These are phyloP conservation scores for Pyralis farinalis DNA, from an alignment of 2,888 invertebrate species.

Conservation along the genomic window DNA sequence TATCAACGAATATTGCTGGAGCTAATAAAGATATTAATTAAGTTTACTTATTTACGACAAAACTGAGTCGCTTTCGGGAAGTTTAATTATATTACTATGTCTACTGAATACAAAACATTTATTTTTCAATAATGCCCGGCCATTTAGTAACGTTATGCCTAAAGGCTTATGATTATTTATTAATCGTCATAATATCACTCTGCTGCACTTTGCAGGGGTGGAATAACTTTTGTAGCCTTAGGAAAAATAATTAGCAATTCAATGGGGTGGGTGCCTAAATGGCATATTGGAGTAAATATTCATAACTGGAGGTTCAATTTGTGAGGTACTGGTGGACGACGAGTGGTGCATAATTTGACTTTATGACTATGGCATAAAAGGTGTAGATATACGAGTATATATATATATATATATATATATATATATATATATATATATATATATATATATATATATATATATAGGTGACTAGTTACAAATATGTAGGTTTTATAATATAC, in stretches of 20 bases:
- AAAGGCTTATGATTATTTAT: constrained; percentile 42
- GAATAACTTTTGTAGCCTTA: constrained; percentile 29
- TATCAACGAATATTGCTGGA: constrained; percentile 46
- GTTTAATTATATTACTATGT: constrained; percentile 38
- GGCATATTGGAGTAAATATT: constrained; percentile 8
- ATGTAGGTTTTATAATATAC: too few relatives aligned
- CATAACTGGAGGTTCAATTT: constrained; percentile 9
- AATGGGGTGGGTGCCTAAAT: constrained; percentile 17
- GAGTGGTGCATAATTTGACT: constrained; percentile 2
- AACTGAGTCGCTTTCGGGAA: constrained; percentile 28
- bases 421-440: too few relatives aligned
- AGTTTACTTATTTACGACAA: constrained; percentile 48
- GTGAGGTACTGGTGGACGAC: not conserved
- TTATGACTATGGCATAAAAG: not conserved
- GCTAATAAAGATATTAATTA: constrained; percentile 59
- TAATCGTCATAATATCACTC: constrained; percentile 38
- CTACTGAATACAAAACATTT: constrained; percentile 34
- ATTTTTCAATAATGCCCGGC: constrained; percentile 32
- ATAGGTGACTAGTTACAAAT: too few relatives aligned
- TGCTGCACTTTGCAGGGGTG: constrained; percentile 28
- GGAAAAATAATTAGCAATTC: constrained; percentile 30
- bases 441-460: too few relatives aligned
- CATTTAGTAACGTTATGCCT: constrained; percentile 24
- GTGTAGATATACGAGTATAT: too few relatives aligned
- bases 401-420: too few relatives aligned